These are phyloP conservation scores for Therioaphis trifolii DNA, from an alignment of 2,888 invertebrate species.

Conservation along the genomic window DNA sequence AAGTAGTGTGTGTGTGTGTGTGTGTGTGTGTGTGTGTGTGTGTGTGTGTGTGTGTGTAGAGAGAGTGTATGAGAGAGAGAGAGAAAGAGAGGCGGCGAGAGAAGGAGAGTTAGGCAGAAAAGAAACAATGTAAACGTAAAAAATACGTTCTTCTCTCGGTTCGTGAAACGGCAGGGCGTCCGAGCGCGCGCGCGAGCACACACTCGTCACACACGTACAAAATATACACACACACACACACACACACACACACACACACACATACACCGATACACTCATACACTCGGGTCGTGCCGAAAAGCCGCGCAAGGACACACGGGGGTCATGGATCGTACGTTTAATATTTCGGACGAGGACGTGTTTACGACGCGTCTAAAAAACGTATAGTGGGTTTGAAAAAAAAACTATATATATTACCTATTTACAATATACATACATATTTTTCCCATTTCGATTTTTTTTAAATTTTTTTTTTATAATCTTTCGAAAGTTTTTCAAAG, in stretches of 20 bases:
- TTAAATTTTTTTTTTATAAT: slow-evolving; percentile 35
- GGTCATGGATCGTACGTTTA: slow-evolving; percentile 56
- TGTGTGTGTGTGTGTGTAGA: not conserved
- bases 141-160: slow-evolving; percentile 45
- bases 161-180: slow-evolving; percentile 63
- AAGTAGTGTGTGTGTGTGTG: not conserved
- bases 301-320: slow-evolving; percentile 57
- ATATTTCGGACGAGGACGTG: slow-evolving; percentile 62
- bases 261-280: not conserved
- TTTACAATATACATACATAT: not conserved
- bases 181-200: not conserved
- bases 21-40: not conserved
- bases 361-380: slow-evolving; percentile 61
- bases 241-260: not conserved
- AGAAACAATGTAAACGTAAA: slow-evolving; percentile 61
- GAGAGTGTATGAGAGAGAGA: too few species aligned
- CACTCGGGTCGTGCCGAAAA: slow-evolving; percentile 59
- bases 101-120: slow-evolving; percentile 4
- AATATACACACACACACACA: not conserved
- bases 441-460: not conserved
- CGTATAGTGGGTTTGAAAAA: not conserved
- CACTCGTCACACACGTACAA: not conserved
- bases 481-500: slow-evolving; percentile 52
- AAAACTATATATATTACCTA: slow-evolving; percentile 34
- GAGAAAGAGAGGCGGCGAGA: not conserved